Base-by-base conservation (phyloP, 1,140 invertebrate species). In the Aphis gossypii region DNA sequence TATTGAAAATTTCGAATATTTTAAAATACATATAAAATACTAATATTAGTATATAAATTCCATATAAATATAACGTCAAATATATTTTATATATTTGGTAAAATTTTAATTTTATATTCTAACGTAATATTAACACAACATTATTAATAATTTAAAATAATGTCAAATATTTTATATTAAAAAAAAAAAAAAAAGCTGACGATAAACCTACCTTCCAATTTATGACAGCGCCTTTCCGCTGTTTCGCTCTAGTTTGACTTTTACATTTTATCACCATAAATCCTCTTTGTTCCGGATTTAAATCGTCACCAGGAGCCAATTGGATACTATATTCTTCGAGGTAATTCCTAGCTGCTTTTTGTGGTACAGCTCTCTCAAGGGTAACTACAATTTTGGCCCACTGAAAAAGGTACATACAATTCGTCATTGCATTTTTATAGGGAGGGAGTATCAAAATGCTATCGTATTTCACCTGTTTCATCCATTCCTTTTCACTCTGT, bases 351-450 rank as follows among this genome's bases (percentile, higher is more conserved):
- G 98, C 97, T 94, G 99, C 97, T 90, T 98, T 96, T 95, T 98
- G 97, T 0, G 98, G 97, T 38, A 99, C 98, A 0, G 98, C 98
- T 60, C 99, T 95, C 95, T 99, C 99, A 94, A 99, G 95, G 0
- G 98, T 98, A 23, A 99, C 98, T 9, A 99, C 98, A 94, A 99
- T 99, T 96, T 99, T 99, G 0, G 99, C 99, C 98, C 99, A 99
- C 97, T 99, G 95, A 86, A 86, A 41, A 25, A 46, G 4, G 9
- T 14, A 30, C 23, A 30, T 86, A 0, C 25, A 86, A 86, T 41
- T 1, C 23, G 9, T n/a, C n/a, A 76, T n/a, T n/a, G 41, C 8
- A 5, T 83, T 83, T 83, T 7, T 35, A 51, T 14, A 56, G 14
- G 2, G 48, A 51, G 48, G 14, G 48, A 0, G 18, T 60, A 60